Evolutionary conservation across 2,113 vertebrate species (phyloP).

Genomic region (Danionella cerebrum): DNA sequence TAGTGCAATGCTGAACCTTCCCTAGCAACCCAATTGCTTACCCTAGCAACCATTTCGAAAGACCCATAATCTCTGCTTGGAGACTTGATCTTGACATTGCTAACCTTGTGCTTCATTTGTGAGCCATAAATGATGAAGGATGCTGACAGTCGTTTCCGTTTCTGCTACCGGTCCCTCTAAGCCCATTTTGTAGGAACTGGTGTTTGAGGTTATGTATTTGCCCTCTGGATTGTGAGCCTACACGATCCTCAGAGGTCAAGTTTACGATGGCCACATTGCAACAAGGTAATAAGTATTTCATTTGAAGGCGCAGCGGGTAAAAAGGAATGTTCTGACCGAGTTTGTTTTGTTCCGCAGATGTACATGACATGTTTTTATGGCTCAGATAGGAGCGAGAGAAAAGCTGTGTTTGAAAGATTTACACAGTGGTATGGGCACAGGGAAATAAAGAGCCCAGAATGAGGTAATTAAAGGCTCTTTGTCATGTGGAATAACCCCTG

Average conservation of each 20-base stretch:
- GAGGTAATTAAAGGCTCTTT: conserved; percentile 40
- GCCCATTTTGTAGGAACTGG: neutral
- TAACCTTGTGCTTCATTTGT: too few relatives aligned
- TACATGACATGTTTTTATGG: conserved; percentile 12
- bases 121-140: too few relatives aligned
- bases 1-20: too few relatives aligned
- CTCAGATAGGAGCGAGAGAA: conserved; percentile 1
- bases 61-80: too few relatives aligned
- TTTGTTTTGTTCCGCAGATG: neutral
- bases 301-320: neutral
- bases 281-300: neutral
- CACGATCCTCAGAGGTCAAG: neutral
- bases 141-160: too few relatives aligned
- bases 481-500: conserved; percentile 35
- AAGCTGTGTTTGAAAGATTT: conserved; percentile 24
- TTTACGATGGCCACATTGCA: neutral
- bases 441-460: conserved; percentile 32
- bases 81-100: too few relatives aligned
- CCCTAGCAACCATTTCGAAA: too few relatives aligned
- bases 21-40: too few relatives aligned
- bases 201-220: neutral
- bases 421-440: conserved; percentile 15
- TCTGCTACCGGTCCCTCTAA: too few relatives aligned
- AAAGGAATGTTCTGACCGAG: neutral
- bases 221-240: neutral